These are phyloP conservation scores for Drosophila sp. DNA, from an alignment of 1,140 invertebrate species.

Conservation along the genomic window DNA sequence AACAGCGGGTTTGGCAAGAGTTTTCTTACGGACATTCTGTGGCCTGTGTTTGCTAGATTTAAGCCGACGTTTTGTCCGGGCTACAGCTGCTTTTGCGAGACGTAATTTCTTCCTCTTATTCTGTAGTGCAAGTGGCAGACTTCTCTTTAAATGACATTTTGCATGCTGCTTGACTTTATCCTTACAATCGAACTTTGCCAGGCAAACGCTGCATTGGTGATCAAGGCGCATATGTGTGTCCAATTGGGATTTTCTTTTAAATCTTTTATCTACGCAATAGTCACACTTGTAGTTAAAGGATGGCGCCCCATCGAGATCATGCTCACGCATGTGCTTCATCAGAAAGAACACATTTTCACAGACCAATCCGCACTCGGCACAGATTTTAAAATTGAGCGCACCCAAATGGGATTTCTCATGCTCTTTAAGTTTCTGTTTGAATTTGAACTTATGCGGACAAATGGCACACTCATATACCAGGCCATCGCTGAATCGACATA, in stretches of 20 bases:
- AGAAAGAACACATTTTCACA: conserved; percentile 1
- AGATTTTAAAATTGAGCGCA: background rate
- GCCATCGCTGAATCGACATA: background rate
- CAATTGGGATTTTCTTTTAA: background rate
- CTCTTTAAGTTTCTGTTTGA: background rate
- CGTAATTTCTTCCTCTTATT: too few species aligned
- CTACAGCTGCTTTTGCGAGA: too few species aligned
- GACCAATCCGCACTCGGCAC: background rate
- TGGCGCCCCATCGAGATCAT: background rate
- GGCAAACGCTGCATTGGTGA: background rate
- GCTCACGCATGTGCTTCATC: conserved; percentile 4
- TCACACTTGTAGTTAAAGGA: background rate
- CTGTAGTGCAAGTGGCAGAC: too few species aligned
- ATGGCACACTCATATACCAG: background rate
- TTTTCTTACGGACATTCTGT: too few species aligned
- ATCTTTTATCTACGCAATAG: background rate
- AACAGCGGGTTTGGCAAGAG: too few species aligned
- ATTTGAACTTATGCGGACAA: background rate
- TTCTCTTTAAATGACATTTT: background rate
- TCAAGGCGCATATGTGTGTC: conserved; percentile 16
- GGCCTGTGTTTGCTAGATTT: background rate
- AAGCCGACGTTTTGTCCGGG: background rate
- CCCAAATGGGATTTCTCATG: conserved; percentile 5
- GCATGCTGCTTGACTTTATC: background rate
- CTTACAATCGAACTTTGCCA: background rate